Evolutionary conservation across 2,888 invertebrate species (phyloP), one percentile per base, ranked within the genome.

Genomic region (Ochlodes sylvanus): DNA sequence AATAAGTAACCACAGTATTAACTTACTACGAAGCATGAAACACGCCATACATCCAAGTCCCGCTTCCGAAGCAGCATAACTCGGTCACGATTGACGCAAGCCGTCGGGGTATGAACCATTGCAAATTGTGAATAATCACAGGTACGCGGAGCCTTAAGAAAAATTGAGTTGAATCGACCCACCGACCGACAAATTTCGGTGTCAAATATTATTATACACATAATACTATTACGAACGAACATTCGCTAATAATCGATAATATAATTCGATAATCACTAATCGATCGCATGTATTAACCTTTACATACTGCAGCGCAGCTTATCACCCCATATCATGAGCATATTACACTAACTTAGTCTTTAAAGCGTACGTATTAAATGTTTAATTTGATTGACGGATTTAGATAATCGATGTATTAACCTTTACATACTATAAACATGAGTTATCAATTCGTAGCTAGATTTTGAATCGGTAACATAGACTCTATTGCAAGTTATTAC

Each of bases 201-300:
- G 62, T 72, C 70, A 67, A 72, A 69, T 60, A 65, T 14, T 52
- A 52, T 52, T 52, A 52, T 70, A 55, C 70, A 55, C 70, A 67
- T 57, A 67, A 68, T 71, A 71, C 57, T 69, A 69, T 74, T 70
- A 72, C 68, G 42, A 69, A 21, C 69, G 41, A 64, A 65, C 64
- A 65, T n/a, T n/a, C n/a, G n/a, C n/a, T n/a, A n/a, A n/a, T n/a
- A n/a, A n/a, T n/a, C n/a, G n/a, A n/a, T n/a, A n/a, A n/a, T n/a
- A n/a, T n/a, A n/a, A n/a, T n/a, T n/a, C n/a, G 66, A 72, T 71
- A 72, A 72, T 71, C 71, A 69, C 63, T 70, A 70, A 68, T 71
- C 58, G 56, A 62, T 57, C 57, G 54, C 70, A 67, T 34, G 19
- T 42, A 56, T 64, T 64, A 64, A 64, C 56, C 64, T 64, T 19